Evolutionary conservation across 2,797 vertebrate species (phyloP), one percentile per base, ranked within the genome.

Genomic region (Loriculus beryllinus): DNA sequence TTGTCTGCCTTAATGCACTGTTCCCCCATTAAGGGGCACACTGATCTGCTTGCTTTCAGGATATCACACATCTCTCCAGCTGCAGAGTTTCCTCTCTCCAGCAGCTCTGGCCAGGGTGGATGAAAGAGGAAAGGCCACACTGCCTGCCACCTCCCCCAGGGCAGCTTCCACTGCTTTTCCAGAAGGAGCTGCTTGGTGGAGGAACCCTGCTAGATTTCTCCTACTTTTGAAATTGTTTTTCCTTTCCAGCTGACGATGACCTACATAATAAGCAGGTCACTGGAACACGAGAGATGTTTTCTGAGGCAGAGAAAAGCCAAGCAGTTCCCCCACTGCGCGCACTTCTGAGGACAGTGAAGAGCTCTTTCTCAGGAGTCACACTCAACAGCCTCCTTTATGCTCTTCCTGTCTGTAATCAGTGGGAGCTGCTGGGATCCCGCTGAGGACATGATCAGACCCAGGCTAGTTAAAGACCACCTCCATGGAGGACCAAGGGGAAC

Each of bases 211-310:
- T 79, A 52, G 23, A 67, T 62, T 88, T 92, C 70, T 86, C 72
- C 87, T 91, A 76, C 56, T 92, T 94, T 56, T 88, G 67, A 94
- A 82, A 48, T 57, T 43, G 69, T 33, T 85, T 80, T 74, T 85
- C 68, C 39, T 70, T 91, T 79, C 42, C 8, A 14, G 29, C 37
- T 88, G 77, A 62, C 17, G 43, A 51, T 93, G 92, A 96, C 94
- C 96, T 95, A 97, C 77, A 96, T 96, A 95, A 86, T 70, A 96
- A 97, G 52, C 82, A 94, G 95, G 95, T 92, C 93, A 96, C 80
- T 70, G 80, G 92, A 93, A 94, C 91, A 91, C 0, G 0, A 75
- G 75, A 71, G 72, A 76, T 87, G 80, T 90, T 94, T 93, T 88
- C 76, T 0, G 0, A 96, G 49, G 63, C 79, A 65, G 39, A 92